Base-by-base conservation (phyloP, 2,797 vertebrate species). In the Catostomus latipinnis region DNA sequence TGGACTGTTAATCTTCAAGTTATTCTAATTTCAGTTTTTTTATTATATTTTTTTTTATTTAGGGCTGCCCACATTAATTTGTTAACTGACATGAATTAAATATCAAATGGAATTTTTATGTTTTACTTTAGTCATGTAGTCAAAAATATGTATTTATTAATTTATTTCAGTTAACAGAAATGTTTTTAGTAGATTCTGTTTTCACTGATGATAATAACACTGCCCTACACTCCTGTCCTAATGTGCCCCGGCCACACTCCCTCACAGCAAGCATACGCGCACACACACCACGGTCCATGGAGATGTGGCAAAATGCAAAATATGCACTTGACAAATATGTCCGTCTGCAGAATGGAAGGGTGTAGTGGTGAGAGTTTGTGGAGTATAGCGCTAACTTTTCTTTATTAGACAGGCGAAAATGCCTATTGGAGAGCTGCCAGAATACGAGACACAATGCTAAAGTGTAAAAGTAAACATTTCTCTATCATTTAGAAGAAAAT, bases 401-500 rank as follows among this genome's bases (percentile, higher is more conserved):
- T 77, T 69, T 14, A 46, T 48, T 14, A 48, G 67, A 71, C 34
- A 71, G 58, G 71, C 9, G 48, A 16, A 61, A 78, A 70, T 86
- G 86, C 82, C 86, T 77, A 87, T 90, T 93, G 92, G 91, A 91
- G 89, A 88, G 73, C 86, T 87, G 91, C 93, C 93, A 94, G 88
- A 85, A 77, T 86, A 79, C 34, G 34, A 85, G 84, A 84, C 86
- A 91, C 88, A 87, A 80, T 86, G 86, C 82, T 78, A 86, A 86
- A 34, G 34, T 4, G 3, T 34, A 34, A 91, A 90, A 91, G 90
- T 90, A 91, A 93, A 93, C 90, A 5, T 90, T 85, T 88, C 89
- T 91, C 87, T 88, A 85, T 88, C 88, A 82, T 50, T 80, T 87
- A 88, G 90, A 87, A 83, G 87, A 85, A 70, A 88, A 89, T 60